A percentile compares a stretch with the other conserved stretches of the same genome.
Evolutionary conservation across 2,888 invertebrate species (phyloP).

Genomic region (Actias luna): DNA sequence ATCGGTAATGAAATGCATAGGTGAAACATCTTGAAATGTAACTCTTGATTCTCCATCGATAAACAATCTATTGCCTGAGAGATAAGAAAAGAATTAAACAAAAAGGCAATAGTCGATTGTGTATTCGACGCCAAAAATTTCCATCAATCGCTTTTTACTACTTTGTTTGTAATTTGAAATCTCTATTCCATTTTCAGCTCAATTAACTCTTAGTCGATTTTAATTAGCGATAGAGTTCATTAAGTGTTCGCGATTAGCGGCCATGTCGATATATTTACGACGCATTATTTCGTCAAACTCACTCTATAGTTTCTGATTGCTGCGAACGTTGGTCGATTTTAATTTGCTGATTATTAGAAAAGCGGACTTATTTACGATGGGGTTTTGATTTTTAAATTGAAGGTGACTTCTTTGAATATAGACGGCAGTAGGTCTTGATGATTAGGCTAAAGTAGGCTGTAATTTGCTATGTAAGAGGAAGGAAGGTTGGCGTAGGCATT

Average conservation of each 20-base stretch:
- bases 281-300: slow-evolving; percentile 52
- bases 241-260: slow-evolving; percentile 76
- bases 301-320: slow-evolving; percentile 70
- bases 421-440: too few species aligned
- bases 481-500: too few species aligned
- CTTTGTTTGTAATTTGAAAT: slow-evolving; percentile 36
- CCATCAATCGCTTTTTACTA: slow-evolving; percentile 19
- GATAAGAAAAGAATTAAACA: too few species aligned
- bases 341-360: slow-evolving; percentile 59
- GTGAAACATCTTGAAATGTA: too few species aligned
- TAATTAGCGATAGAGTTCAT: slow-evolving; percentile 77
- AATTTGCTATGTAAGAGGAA: too few species aligned
- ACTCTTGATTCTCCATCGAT: too few species aligned
- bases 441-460: too few species aligned
- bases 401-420: neutral
- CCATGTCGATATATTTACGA: slow-evolving; percentile 73
- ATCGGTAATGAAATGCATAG: too few species aligned
- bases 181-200: slow-evolving; percentile 76
- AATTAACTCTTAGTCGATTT: slow-evolving; percentile 70
- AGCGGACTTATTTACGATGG: slow-evolving; percentile 4
- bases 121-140: neutral
- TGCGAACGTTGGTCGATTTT: slow-evolving; percentile 50
- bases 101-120: neutral
- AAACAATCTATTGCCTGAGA: too few species aligned
- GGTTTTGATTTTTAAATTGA: neutral